phyloP scores from a whole-genome alignment of 1,140 invertebrate species.

The Euura lappo region DNA sequence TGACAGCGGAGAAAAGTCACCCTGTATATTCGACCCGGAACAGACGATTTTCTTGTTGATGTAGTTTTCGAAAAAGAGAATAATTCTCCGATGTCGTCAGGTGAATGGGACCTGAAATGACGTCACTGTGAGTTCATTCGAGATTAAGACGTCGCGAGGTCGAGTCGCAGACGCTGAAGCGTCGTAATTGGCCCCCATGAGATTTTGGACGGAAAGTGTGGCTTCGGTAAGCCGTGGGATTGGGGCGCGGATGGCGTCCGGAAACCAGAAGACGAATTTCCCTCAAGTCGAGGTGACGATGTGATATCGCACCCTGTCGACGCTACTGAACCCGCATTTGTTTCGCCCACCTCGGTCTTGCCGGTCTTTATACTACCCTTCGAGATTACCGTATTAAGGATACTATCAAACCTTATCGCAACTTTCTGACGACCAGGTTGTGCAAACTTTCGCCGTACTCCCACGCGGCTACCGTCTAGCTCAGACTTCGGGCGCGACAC shows the following conservation, averaged over 20 bases:
- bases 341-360: background rate
- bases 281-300: background rate
- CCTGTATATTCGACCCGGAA: too few relatives aligned
- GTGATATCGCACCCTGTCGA: background rate
- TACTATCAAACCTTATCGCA: conserved; percentile 4
- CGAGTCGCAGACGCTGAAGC: background rate
- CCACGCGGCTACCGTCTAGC: too few relatives aligned
- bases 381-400: conserved; percentile 1
- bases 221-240: background rate
- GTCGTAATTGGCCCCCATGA: background rate
- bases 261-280: conserved; percentile 5
- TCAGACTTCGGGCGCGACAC: too few relatives aligned
- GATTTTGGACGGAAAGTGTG: background rate
- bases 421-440: background rate
- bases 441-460: too few relatives aligned
- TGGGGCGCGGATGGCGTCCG: background rate
- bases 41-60: too few relatives aligned
- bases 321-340: conserved; percentile 1
- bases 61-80: too few relatives aligned
- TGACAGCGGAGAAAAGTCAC: too few relatives aligned
- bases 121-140: background rate
- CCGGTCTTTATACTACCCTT: background rate
- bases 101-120: too few relatives aligned
- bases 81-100: too few relatives aligned
- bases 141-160: background rate